These are phyloP conservation scores for Eidolon dupreanum DNA, from an alignment of 2,797 vertebrate species.

Conservation along the genomic window DNA sequence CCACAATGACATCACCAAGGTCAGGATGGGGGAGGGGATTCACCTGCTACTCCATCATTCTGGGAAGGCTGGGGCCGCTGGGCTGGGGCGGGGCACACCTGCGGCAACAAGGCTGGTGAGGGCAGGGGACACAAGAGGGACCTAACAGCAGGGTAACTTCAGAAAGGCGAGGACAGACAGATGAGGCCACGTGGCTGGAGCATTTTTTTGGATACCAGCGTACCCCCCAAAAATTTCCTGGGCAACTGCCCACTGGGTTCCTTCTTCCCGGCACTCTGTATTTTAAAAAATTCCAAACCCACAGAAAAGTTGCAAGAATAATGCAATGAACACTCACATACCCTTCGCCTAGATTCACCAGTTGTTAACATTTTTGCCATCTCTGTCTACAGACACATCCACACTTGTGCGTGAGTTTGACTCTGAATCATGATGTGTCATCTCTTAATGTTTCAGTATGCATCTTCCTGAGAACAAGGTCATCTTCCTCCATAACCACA, in stretches of 20 bases:
- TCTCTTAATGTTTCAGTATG: background rate
- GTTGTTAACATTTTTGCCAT: background rate
- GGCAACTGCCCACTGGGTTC: background rate
- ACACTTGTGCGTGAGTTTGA: too few species aligned
- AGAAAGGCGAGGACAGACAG: background rate
- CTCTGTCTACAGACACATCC: background rate
- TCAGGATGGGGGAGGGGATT: background rate
- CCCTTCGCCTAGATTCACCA: background rate
- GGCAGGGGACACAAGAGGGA: background rate
- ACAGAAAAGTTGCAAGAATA: background rate
- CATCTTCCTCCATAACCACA: background rate
- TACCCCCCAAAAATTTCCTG: background rate
- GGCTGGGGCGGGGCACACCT: background rate
- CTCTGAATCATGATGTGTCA: background rate
- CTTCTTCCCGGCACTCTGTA: background rate
- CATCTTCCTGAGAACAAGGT: background rate
- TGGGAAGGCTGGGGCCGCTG: background rate
- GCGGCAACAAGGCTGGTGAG: background rate
- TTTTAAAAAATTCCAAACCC: background rate
- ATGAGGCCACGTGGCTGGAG: background rate
- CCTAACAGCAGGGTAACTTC: background rate
- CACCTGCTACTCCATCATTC: too few species aligned
- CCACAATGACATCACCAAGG: fast-evolving
- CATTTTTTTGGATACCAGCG: too few species aligned
- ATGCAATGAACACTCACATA: background rate